Conservation (phyloP, 1,140 invertebrate species). For the Trichonephila inaurata region DNA sequence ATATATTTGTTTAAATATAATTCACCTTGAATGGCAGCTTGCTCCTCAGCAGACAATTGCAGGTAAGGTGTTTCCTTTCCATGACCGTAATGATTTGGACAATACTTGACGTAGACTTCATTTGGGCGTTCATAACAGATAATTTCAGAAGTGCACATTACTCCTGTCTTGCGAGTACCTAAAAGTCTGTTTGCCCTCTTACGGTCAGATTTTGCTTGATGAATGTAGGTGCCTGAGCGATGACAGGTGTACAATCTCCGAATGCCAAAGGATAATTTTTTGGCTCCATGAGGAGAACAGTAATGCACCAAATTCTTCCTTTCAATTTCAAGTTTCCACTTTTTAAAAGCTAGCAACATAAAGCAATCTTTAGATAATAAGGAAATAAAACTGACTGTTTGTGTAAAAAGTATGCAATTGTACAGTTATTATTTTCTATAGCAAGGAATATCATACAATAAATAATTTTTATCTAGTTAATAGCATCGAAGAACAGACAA, state of each 20-base stretch:
- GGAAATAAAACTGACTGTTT: not conserved
- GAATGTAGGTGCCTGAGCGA: not conserved
- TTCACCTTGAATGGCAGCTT: slow-evolving; percentile 51
- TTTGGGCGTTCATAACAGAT: not conserved
- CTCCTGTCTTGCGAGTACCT: slow-evolving; percentile 25
- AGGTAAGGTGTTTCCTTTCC: slow-evolving; percentile 44
- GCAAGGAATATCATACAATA: too few relatives aligned
- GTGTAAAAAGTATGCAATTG: too few relatives aligned
- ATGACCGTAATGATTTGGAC: slow-evolving; percentile 52
- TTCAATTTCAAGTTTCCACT: slow-evolving; percentile 51
- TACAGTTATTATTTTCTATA: too few relatives aligned
- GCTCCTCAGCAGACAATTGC: slow-evolving; percentile 42
- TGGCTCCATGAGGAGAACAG: not conserved
- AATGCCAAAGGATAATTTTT: not conserved
- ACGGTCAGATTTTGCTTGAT: not conserved
- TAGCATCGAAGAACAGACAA: too few relatives aligned
- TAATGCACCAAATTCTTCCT: not conserved
- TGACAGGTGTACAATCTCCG: slow-evolving; percentile 8
- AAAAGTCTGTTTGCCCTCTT: not conserved
- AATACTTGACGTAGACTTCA: slow-evolving; percentile 15
- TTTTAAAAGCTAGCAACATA: slow-evolving; percentile 21
- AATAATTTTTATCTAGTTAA: too few relatives aligned
- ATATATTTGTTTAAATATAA: too few relatives aligned
- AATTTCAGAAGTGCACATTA: slow-evolving; percentile 36
- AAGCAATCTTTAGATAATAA: not conserved